Evolutionary conservation across 2,797 vertebrate species (phyloP).

Genomic region (Acanthiza pusilla): DNA sequence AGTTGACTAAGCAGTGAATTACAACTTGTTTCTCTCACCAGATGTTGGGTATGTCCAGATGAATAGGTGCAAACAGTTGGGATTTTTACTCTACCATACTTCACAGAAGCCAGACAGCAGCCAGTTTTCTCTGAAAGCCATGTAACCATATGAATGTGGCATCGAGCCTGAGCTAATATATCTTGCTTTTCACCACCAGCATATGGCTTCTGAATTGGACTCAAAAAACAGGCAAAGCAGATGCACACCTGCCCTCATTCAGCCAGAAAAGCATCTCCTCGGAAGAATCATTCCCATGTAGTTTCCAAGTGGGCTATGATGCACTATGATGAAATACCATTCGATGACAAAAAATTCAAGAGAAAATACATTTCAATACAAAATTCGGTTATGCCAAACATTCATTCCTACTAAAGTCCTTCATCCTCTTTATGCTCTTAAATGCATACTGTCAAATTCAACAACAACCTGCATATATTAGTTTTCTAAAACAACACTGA

Average conservation of each 20-base stretch:
- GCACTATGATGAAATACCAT: neutral
- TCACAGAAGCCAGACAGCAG: neutral
- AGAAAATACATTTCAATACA: neutral
- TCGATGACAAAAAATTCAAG: neutral
- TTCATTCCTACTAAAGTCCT: neutral
- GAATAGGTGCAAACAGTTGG: neutral
- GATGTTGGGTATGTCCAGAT: neutral
- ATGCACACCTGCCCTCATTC: neutral
- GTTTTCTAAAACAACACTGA: neutral
- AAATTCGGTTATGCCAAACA: neutral
- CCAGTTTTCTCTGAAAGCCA: neutral
- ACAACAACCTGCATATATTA: neutral
- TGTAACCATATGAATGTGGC: neutral
- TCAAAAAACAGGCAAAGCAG: neutral
- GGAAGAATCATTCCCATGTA: neutral
- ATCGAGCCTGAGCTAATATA: neutral
- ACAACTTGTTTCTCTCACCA: neutral
- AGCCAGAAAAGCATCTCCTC: neutral
- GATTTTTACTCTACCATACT: neutral
- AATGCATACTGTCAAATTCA: neutral
- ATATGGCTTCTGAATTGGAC: neutral
- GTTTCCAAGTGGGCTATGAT: neutral
- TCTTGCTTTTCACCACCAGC: constrained; percentile 33
- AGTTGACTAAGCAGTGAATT: neutral
- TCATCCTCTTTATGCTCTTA: neutral